A percentile compares a stretch with the other conserved stretches of the same genome.
phyloP scores from a whole-genome alignment of 2,888 invertebrate species.

The Onthophagus sagittarius region DNA sequence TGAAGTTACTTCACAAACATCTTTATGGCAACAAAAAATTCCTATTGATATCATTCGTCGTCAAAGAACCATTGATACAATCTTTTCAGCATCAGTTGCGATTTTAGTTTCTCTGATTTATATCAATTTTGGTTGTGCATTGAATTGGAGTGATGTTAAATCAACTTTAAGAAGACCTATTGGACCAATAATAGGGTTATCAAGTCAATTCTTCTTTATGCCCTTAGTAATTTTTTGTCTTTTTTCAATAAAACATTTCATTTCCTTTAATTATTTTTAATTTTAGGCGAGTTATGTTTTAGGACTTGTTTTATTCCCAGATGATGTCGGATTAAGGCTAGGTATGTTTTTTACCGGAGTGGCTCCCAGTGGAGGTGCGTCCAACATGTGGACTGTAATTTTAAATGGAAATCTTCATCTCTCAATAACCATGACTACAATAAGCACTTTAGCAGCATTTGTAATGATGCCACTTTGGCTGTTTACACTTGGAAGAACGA shows the following conservation, averaged over 20 bases:
- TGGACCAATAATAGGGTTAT: conserved; percentile 74
- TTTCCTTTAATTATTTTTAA: background rate
- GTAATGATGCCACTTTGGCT: conserved; percentile 91
- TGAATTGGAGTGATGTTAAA: conserved; percentile 69
- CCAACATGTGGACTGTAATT: conserved; percentile 93
- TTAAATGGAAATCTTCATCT: conserved; percentile 89
- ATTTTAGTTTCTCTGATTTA: conserved; percentile 75
- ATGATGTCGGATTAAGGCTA: conserved; percentile 66
- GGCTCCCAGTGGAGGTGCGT: conserved; percentile 91
- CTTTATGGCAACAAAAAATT: conserved; percentile 20
- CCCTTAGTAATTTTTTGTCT: conserved; percentile 63
- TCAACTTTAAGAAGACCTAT: conserved; percentile 66
- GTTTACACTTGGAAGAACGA: conserved; percentile 71
- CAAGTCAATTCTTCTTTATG: conserved; percentile 79
- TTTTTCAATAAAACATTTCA: background rate
- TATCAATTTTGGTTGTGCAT: conserved; percentile 87
- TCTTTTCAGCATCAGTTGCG: conserved; percentile 74
- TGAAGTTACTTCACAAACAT: conserved; percentile 23
- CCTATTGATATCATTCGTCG: conserved; percentile 39
- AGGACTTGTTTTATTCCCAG: conserved; percentile 68
- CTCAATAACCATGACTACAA: conserved; percentile 91
- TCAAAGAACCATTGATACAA: conserved; percentile 63
- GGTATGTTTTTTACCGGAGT: conserved; percentile 89
- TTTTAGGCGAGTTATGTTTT: conserved; percentile 67
- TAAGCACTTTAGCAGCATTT: conserved; percentile 78